A percentile compares a stretch with the other conserved stretches of the same genome.
Evolutionary conservation across 1,140 invertebrate species (phyloP).

Genomic region (Papilio glaucus): DNA sequence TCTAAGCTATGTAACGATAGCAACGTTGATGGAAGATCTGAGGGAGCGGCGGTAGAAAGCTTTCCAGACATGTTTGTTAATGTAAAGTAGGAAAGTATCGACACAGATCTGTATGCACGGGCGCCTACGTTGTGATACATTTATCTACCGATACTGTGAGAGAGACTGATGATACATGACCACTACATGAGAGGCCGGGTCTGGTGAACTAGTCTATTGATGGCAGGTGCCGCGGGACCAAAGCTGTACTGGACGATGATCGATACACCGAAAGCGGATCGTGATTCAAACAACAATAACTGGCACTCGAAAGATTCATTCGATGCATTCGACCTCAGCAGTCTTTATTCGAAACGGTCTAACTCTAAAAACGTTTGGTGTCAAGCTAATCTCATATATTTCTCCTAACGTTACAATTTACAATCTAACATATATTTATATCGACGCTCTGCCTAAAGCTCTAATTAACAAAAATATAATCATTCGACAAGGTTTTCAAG

Average conservation of each 20-base stretch:
- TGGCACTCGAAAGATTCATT: constrained; percentile 67
- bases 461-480: constrained; percentile 79
- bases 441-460: constrained; percentile 66
- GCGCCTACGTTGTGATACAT: constrained; percentile 82
- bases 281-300: constrained; percentile 65
- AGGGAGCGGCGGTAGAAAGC: constrained; percentile 68
- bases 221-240: constrained; percentile 71
- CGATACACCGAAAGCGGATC: constrained; percentile 79
- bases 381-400: constrained; percentile 71
- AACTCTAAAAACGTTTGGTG: constrained; percentile 65
- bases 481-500: constrained; percentile 67
- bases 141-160: constrained; percentile 80
- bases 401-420: constrained; percentile 69
- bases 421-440: constrained; percentile 61
- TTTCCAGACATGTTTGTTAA: constrained; percentile 65
- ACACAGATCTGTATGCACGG: constrained; percentile 67
- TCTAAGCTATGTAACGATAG: constrained; percentile 66
- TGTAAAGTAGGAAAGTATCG: constrained; percentile 55
- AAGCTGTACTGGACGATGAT: constrained; percentile 69
- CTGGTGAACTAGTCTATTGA: constrained; percentile 71
- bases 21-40: constrained; percentile 53
- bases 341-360: constrained; percentile 76
- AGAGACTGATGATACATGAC: constrained; percentile 73
- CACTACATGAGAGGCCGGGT: constrained; percentile 75
- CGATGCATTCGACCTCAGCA: constrained; percentile 78